Evolutionary conservation across 92 coral and sea anemone species (phyloP), one percentile per base, ranked within the genome.

Genomic region (Micromussa lordhowensis): DNA sequence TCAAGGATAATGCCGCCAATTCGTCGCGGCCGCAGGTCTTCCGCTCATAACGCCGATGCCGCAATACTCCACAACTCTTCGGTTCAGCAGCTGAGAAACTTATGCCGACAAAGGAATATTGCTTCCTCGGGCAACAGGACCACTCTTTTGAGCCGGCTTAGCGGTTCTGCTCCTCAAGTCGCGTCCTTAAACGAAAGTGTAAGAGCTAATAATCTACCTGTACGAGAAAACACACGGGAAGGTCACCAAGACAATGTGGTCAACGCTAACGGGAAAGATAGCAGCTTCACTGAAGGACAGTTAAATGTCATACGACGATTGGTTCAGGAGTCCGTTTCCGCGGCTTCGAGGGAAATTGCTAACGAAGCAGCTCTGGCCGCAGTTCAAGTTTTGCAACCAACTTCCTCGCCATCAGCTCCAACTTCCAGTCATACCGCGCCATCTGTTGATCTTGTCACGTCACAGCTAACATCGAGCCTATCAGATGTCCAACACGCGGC

Each of bases 331-430:
- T 72, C 88, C n/a, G 31, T 85, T 26, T 35, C 69, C 48, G 81
- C 40, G 10, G 68, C 88, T 12, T 49, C 80, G 28, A 74, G 81
- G 66, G 84, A 86, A 18, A 86, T 86, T 40, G 89, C 89, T 32
- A 38, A 32, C 68, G 83, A 86, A 78, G 90, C 88, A 22, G 85
- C 85, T 29, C 30, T 0, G 28, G 85, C 85, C 83, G 78, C 85
- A 16, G 84, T 86, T 34, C 75, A 86, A 8, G 85, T 30, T 51
- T 19, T 54, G 16, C 72, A 77, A 15, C 83, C 53, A n/a, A 15
- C 1, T 32, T 26, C 87, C 1, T 5, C 74, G 19, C 34, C 11
- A 34, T 24, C 63, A 48, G 6, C 3, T 24, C 4, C 30, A 24
- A 53, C 78, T n/a, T n/a, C n/a, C n/a, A n/a, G n/a, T n/a, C n/a